Percentiles rank a stretch among this genome's conserved stretches.
These are phyloP conservation scores for Mercenaria mercenaria DNA, from an alignment of 1,140 invertebrate genomes.

Conservation along the genomic window DNA sequence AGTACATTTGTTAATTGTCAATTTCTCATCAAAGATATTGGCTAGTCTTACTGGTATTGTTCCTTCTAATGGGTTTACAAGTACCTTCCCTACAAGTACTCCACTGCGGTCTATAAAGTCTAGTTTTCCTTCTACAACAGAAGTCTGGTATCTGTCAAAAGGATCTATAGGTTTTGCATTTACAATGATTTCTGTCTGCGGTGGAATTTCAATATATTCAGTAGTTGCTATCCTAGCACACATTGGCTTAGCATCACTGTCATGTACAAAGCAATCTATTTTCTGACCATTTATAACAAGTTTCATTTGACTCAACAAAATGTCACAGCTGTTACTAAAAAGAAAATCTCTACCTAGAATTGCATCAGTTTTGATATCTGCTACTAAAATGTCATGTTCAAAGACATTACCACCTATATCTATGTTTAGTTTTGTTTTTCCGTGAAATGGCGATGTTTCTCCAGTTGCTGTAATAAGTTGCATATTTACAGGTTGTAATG, in stretches of 20 bases:
- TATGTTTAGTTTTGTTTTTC: background rate
- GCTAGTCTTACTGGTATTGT: background rate
- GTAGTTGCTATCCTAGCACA: background rate
- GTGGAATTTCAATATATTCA: background rate
- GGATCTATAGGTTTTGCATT: background rate
- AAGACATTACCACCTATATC: background rate
- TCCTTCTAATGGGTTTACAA: background rate
- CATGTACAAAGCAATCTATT: background rate
- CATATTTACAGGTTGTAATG: slow-evolving; percentile 2
- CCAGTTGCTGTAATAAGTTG: slow-evolving; percentile 58
- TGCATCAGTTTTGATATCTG: background rate
- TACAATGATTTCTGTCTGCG: background rate
- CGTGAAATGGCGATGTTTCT: slow-evolving; percentile 41
- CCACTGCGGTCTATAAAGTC: background rate
- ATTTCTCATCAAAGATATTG: background rate
- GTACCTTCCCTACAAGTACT: background rate
- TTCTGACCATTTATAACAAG: background rate
- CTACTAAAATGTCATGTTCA: background rate
- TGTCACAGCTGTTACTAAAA: background rate
- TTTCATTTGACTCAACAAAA: background rate
- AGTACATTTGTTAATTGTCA: background rate
- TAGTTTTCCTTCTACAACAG: background rate
- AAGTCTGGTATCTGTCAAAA: background rate
- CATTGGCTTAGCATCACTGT: background rate
- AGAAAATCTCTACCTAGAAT: background rate